Percentiles rank a stretch among this genome's conserved stretches.
Conservation (phyloP, 2,888 invertebrate species). For the Pristionchus fissidentatus region DNA sequence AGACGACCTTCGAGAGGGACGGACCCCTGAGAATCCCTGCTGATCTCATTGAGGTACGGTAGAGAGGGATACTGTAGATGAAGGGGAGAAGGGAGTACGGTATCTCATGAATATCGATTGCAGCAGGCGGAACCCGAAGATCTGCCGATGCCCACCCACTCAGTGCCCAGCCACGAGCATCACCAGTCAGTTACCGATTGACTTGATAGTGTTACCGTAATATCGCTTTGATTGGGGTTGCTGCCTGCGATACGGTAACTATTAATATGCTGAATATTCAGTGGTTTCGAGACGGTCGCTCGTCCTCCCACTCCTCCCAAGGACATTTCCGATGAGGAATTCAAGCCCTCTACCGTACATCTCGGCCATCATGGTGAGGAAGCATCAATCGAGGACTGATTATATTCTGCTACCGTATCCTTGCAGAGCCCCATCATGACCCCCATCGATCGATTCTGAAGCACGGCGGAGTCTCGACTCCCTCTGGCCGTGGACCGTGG, state of each 20-base stretch:
- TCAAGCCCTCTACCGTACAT: constrained; percentile 65
- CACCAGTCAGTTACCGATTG: constrained; percentile 26
- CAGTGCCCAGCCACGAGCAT: background rate
- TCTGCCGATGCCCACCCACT: background rate
- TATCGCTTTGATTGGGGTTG: constrained; percentile 47
- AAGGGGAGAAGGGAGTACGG: constrained; percentile 12
- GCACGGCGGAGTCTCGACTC: constrained; percentile 48
- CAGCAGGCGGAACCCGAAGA: constrained; percentile 28
- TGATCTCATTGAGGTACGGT: constrained; percentile 40
- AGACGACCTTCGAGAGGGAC: constrained; percentile 52
- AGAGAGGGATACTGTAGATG: too few species aligned
- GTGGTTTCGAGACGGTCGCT: constrained; percentile 64
- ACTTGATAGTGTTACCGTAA: too few species aligned
- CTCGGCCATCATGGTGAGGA: constrained; percentile 56
- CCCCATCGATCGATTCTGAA: constrained; percentile 68
- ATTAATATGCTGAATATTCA: constrained; percentile 51
- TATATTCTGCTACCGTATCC: constrained; percentile 9
- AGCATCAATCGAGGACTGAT: background rate
- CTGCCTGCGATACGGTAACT: constrained; percentile 47
- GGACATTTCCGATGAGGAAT: constrained; percentile 67
- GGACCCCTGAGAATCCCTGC: constrained; percentile 54
- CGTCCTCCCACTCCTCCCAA: constrained; percentile 73
- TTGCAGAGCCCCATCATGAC: constrained; percentile 51
- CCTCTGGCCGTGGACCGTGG: constrained; percentile 59
- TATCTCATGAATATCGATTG: background rate